Evolutionary conservation across 2,888 invertebrate species (phyloP), one percentile per base, ranked within the genome.

Genomic region (Apodemia zela): DNA sequence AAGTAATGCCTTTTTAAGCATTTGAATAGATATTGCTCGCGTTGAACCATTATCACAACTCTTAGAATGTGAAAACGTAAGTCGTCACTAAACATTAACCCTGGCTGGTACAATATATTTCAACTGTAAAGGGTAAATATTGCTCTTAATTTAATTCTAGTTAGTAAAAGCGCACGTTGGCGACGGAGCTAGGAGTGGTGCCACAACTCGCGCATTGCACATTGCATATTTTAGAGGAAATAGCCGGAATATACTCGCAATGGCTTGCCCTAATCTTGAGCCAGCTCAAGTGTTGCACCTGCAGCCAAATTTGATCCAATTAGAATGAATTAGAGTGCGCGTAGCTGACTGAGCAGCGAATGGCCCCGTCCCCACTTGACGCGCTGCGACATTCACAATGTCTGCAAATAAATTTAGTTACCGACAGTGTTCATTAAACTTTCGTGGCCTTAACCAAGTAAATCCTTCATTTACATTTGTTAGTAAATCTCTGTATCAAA

Each of bases 261-360:
- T 86, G 85, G 83, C 82, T 86, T 84, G 86, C 85, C 83, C 86
- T 88, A 88, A 89, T 89, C 90, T 89, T 87, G 88, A 90, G 89
- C 89, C 86, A 88, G 85, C 81, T 89, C 82, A 80, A 89, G 90
- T 87, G 81, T 85, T 87, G 89, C 90, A 91, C 90, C 90, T 91
- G 90, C 84, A 91, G 89, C 90, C 91, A 89, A 91, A 89, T 88
- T 89, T 81, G 85, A 87, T 89, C 90, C 90, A 91, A 90, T 91
- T 91, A 91, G 87, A 83, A 87, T 82, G 85, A 89, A 89, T 89
- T 87, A 87, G 85, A 87, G 89, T 83, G 84, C 84, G 85, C 86
- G 82, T 79, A 80, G 84, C 84, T 81, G 85, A 85, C 87, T 87
- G 89, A 88, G 87, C 87, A 84, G 87, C 86, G 89, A 91, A 91